These are phyloP conservation scores for Hirudinaria manillensis DNA, from an alignment of 2,888 invertebrate species.

Conservation along the genomic window DNA sequence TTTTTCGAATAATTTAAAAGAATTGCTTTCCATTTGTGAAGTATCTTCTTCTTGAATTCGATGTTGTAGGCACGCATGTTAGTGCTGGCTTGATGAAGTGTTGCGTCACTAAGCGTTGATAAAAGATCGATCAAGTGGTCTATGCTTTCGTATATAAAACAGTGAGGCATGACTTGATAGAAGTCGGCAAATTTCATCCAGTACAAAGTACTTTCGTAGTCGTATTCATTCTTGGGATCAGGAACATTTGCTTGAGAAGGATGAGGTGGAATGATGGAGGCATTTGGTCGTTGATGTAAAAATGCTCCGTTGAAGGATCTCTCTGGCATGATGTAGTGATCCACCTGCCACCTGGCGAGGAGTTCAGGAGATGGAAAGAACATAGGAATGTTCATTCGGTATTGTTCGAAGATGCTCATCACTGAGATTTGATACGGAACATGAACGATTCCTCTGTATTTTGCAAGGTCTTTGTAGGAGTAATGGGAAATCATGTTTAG, in stretches of 20 bases:
- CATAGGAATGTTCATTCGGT: slow-evolving; percentile 37
- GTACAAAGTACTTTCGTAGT: slow-evolving; percentile 28
- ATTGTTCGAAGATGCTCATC: slow-evolving; percentile 37
- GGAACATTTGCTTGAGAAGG: slow-evolving; percentile 25
- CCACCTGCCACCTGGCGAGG: slow-evolving; percentile 26
- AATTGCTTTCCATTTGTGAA: slow-evolving; percentile 31
- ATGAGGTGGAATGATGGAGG: slow-evolving; percentile 48
- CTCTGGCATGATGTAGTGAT: slow-evolving; percentile 5
- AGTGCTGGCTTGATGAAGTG: slow-evolving; percentile 29
- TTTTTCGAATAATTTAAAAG: slow-evolving; percentile 22
- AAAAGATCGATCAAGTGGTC: slow-evolving; percentile 32
- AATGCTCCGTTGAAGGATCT: slow-evolving; percentile 29
- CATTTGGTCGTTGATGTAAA: not conserved
- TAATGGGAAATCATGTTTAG: no score
- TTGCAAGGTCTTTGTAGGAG: slow-evolving; percentile 12
- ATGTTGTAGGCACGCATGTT: slow-evolving; percentile 31
- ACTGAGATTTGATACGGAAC: slow-evolving; percentile 37
- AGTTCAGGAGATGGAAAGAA: slow-evolving; percentile 36
- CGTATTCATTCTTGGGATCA: slow-evolving; percentile 37
- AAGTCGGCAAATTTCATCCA: slow-evolving; percentile 37
- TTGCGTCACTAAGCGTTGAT: not conserved
- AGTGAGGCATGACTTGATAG: slow-evolving; percentile 33
- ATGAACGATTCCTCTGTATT: slow-evolving; percentile 34
- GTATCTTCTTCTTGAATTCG: slow-evolving; percentile 27
- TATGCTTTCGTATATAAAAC: slow-evolving; percentile 34